These are phyloP conservation scores for Bibio marci DNA, from an alignment of 2,888 invertebrate genomes.

Conservation along the genomic window DNA sequence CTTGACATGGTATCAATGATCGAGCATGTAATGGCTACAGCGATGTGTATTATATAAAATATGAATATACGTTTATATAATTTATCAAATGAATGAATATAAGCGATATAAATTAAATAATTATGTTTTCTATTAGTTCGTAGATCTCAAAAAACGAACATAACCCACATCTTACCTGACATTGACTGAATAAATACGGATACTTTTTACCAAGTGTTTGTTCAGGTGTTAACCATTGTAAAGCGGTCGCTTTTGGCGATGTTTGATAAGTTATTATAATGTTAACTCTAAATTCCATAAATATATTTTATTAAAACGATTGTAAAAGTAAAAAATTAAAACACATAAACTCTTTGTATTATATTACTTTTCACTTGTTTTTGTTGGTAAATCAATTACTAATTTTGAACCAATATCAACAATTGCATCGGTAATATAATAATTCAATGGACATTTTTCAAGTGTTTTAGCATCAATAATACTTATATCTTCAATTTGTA, in stretches of 20 bases:
- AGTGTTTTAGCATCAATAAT: slow-evolving; percentile 26
- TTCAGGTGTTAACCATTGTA: slow-evolving; percentile 76
- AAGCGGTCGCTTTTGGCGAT: slow-evolving; percentile 56
- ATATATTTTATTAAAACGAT: no score
- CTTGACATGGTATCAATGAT: slow-evolving; percentile 82
- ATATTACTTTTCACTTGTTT: slow-evolving; percentile 31
- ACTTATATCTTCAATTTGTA: slow-evolving; percentile 45
- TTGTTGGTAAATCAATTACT: slow-evolving; percentile 44
- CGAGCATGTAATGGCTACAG: slow-evolving; percentile 71
- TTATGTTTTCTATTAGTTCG: no score
- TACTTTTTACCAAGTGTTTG: slow-evolving; percentile 77
- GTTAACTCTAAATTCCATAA: slow-evolving; percentile 14
- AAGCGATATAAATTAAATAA: no score
- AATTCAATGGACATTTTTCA: slow-evolving; percentile 35
- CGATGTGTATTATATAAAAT: no score
- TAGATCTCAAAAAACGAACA: no score
- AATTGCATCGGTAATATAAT: slow-evolving; percentile 39
- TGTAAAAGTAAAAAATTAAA: no score
- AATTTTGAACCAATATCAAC: slow-evolving; percentile 61
- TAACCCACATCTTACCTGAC: no score
- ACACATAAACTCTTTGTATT: slow-evolving; percentile 7
- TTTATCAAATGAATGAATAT: no score
- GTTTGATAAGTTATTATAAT: slow-evolving; percentile 55
- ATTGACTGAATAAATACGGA: slow-evolving; percentile 75
- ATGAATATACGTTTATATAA: no score